Evolutionary conservation across 92 coral and sea anemone species (phyloP).

Genomic region (Zoanthus sansibaricus): DNA sequence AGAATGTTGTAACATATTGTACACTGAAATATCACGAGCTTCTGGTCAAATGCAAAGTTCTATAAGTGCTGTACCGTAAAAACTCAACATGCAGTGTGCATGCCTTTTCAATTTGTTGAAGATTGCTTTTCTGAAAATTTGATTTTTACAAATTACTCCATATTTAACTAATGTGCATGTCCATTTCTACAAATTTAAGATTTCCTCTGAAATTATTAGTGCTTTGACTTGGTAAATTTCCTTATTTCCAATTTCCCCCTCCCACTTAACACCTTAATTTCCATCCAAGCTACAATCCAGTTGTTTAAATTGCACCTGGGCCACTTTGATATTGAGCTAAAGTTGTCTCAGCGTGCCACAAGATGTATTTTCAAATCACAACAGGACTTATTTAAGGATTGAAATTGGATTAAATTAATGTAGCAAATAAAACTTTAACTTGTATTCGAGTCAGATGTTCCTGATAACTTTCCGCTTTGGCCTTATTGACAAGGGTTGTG

Average conservation of each 20-base stretch:
- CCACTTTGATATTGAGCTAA: not conserved
- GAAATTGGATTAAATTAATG: too few species aligned
- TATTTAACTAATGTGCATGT: not conserved
- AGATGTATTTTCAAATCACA: too few species aligned
- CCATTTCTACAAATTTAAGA: not conserved
- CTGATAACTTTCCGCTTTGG: conserved; percentile 40
- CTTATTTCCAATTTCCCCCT: not conserved
- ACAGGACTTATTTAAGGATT: too few species aligned
- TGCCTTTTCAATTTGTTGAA: too few species aligned
- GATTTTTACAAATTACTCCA: conserved; percentile 11
- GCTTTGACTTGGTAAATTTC: too few species aligned
- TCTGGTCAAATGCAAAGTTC: conserved; percentile 19
- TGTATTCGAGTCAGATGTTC: conserved; percentile 53
- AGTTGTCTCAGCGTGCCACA: conserved; percentile 1
- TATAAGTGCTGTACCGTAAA: not conserved
- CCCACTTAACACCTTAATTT: not conserved
- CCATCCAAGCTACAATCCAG: not conserved
- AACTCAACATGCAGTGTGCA: not conserved
- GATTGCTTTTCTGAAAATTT: conserved; percentile 3
- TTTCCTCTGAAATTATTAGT: not conserved
- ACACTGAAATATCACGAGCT: not conserved
- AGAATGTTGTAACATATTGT: not conserved
- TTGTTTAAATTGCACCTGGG: conserved; percentile 10
- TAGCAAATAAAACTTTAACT: conserved; percentile 53
- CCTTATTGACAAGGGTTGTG: conserved; percentile 25